Conservation (phyloP, 1,140 invertebrate species). For the Heliconius melpomene region DNA sequence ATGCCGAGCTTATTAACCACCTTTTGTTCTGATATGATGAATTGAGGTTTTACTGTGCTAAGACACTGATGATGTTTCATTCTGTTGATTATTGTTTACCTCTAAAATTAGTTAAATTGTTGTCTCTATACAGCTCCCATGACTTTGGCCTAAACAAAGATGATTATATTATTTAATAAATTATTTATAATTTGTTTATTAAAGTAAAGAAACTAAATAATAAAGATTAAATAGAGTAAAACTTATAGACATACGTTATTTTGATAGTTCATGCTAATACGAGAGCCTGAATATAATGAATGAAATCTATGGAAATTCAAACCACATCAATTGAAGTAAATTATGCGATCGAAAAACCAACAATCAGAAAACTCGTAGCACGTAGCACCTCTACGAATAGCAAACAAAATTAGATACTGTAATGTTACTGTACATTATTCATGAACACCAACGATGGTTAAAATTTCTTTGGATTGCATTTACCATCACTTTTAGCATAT, state of each 20-base stretch:
- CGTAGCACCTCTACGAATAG: conserved; percentile 42
- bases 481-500: background rate
- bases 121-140: conserved; percentile 39
- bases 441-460: background rate
- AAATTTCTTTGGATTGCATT: background rate
- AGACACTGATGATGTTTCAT: conserved; percentile 68
- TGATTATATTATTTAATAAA: background rate
- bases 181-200: background rate
- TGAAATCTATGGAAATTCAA: conserved; percentile 49
- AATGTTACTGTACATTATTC: conserved; percentile 31
- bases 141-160: conserved; percentile 4
- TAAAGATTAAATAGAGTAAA: too few species aligned
- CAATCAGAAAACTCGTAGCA: conserved; percentile 60
- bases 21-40: conserved; percentile 78
- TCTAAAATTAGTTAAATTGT: conserved; percentile 59
- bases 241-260: background rate
- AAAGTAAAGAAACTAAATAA: too few species aligned
- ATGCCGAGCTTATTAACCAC: conserved; percentile 61
- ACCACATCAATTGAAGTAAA: conserved; percentile 59
- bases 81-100: conserved; percentile 70
- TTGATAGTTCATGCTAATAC: background rate
- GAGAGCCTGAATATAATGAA: conserved; percentile 20
- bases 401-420: conserved; percentile 35
- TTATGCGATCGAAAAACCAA: conserved; percentile 58
- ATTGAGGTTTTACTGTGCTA: conserved; percentile 68